Base-by-base conservation (phyloP, 2,888 invertebrate species). In the Dasypolia templi region DNA sequence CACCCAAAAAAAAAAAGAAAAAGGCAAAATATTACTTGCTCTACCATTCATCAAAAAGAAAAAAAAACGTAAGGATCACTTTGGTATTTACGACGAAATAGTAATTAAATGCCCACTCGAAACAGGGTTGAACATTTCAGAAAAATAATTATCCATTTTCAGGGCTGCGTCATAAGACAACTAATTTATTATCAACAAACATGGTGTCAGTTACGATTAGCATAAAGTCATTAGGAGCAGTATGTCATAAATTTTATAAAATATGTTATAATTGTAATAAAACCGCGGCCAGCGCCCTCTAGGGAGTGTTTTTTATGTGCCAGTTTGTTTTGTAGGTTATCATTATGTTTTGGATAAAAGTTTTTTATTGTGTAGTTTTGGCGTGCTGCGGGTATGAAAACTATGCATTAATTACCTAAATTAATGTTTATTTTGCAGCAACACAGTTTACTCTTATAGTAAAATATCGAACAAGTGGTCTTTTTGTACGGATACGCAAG, bases 211-310 rank as follows among this genome's bases (percentile, higher is more conserved):
- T 92, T 91, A 90, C 93, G 90, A 94, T 95, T 95, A 94, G 89
- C 95, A 95, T 95, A 94, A 93, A 91, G 90, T 93, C 94, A 94
- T 95, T 95, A 88, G 77, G 75, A 69, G 84, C 81, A 75, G 83
- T 86, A 77, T 88, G 87, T 82, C 79, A 94, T 95, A 95, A 95
- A 95, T 95, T 93, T 95, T 89, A 85, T 92, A 93, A 63, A 94
- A 94, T 94, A 93, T 93, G 93, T 92, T 90, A 89, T 93, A 92
- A 92, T 91, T 90, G 89, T 93, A 91, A 92, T 93, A 94, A 95
- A 94, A 90, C 92, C 91, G 91, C 83, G 86, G 90, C 87, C 90
- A 87, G 91, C 92, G 89, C 93, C 93, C 93, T 90, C 89, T 84
- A 78, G 91, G 91, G 91, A 86, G 89, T 84, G 90, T 83, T 84